A percentile compares a stretch with the other conserved stretches of the same genome.
Conservation (phyloP, 37 sponge, comb jelly and placozoan species). For the Theonella swinhoei region DNA sequence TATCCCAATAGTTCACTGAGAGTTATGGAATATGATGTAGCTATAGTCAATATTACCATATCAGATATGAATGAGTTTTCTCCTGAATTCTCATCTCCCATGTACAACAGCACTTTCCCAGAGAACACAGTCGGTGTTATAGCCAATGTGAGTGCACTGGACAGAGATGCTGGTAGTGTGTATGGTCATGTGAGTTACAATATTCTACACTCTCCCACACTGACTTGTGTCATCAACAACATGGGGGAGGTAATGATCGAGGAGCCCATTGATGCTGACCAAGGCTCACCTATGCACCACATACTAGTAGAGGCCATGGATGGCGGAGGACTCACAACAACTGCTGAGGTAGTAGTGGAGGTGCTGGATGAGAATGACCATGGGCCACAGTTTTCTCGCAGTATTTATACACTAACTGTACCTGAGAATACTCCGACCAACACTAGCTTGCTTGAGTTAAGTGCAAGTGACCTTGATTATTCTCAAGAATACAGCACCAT, state of each 20-base stretch:
- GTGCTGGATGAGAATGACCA: conserved; percentile 66
- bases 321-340: conserved; percentile 34
- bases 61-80: conserved; percentile 55
- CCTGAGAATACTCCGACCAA: conserved; percentile 33
- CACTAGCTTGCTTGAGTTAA: conserved; percentile 11
- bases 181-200: conserved; percentile 36
- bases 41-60: conserved; percentile 22
- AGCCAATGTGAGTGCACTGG: conserved; percentile 26
- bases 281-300: not conserved
- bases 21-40: not conserved
- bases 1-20: not conserved
- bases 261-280: conserved; percentile 52
- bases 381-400: conserved; percentile 26
- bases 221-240: conserved; percentile 20
- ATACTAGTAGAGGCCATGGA: conserved; percentile 47
- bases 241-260: conserved; percentile 22
- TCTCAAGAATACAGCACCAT: conserved; percentile 9
- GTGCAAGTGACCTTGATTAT: conserved; percentile 39
- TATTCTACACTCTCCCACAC: not conserved
- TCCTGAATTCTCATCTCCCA: conserved; percentile 25
- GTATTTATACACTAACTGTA: conserved; percentile 19
- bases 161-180: conserved; percentile 34
- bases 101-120: conserved; percentile 12
- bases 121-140: conserved; percentile 38
- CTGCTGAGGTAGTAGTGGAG: conserved; percentile 17